Conservation (phyloP, 2,888 invertebrate species). For the Caenorhabditis sp. region DNA sequence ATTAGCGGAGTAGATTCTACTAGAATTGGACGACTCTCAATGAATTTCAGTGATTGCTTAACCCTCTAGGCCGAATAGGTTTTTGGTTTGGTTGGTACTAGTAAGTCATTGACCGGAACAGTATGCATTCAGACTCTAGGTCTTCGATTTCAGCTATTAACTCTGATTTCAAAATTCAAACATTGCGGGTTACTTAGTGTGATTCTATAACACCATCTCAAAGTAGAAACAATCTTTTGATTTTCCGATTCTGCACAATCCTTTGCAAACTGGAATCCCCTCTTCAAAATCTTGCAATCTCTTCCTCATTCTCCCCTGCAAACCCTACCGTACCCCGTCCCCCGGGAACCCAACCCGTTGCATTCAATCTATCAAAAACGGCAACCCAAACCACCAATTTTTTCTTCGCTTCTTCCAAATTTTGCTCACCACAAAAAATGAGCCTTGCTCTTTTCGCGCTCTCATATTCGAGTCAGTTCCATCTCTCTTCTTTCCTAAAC, state of each 20-base stretch:
- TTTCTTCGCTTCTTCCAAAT: neutral
- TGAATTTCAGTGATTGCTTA: too few species aligned
- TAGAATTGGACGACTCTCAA: too few species aligned
- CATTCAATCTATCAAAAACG: conserved; percentile 14
- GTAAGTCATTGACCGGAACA: too few species aligned
- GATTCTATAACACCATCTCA: neutral
- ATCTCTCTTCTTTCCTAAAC: conserved; percentile 5
- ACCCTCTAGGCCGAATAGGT: too few species aligned
- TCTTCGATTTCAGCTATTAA: too few species aligned
- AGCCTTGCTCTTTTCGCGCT: neutral
- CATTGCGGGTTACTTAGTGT: too few species aligned
- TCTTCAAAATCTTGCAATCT: neutral
- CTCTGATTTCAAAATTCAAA: too few species aligned
- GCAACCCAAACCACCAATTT: conserved; percentile 2
- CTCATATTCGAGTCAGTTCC: conserved; percentile 17
- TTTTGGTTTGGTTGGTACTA: too few species aligned
- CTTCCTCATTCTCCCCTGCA: neutral
- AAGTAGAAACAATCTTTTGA: too few species aligned
- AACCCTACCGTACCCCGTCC: conserved; percentile 1
- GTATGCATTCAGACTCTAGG: too few species aligned
- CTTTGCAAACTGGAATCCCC: neutral
- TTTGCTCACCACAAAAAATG: neutral
- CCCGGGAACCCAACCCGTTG: neutral
- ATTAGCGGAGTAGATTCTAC: too few species aligned
- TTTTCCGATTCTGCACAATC: neutral